phyloP scores from a whole-genome alignment of 2,113 vertebrate species.

The Phyllostomus discolor region DNA sequence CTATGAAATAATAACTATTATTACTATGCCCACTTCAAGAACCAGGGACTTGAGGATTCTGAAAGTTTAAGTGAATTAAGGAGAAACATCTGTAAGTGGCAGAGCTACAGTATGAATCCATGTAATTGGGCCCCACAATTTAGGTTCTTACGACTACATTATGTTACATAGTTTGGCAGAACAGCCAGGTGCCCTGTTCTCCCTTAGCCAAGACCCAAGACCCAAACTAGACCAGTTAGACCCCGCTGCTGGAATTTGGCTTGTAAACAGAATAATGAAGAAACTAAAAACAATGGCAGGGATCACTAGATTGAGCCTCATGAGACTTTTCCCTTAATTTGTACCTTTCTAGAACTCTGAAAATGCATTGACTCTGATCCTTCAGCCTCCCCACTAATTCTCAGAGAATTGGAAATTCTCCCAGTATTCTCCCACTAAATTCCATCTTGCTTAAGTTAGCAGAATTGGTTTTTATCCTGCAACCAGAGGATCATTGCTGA shows the following conservation, averaged over 20 bases:
- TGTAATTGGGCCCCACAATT: not conserved
- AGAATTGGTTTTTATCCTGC: not conserved
- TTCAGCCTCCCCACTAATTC: not conserved
- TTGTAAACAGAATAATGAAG: not conserved
- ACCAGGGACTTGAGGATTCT: not conserved
- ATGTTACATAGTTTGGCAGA: not conserved
- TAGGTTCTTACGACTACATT: not conserved
- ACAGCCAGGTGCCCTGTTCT: not conserved
- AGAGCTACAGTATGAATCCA: not conserved
- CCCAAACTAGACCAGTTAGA: not conserved
- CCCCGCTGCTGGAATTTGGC: not conserved
- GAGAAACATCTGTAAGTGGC: not conserved
- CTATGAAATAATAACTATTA: not conserved
- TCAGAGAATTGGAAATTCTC: not conserved
- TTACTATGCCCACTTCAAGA: not conserved
- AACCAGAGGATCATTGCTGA: not conserved
- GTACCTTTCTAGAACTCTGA: not conserved
- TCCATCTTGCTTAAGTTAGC: not conserved
- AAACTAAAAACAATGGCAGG: not conserved
- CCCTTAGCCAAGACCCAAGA: not conserved
- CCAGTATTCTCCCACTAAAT: not conserved
- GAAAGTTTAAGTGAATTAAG: not conserved
- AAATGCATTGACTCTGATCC: not conserved
- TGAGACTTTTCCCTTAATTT: not conserved
- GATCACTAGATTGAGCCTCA: not conserved